phyloP scores from a whole-genome alignment of 1,140 invertebrate genomes.

The Drosophila funebris region DNA sequence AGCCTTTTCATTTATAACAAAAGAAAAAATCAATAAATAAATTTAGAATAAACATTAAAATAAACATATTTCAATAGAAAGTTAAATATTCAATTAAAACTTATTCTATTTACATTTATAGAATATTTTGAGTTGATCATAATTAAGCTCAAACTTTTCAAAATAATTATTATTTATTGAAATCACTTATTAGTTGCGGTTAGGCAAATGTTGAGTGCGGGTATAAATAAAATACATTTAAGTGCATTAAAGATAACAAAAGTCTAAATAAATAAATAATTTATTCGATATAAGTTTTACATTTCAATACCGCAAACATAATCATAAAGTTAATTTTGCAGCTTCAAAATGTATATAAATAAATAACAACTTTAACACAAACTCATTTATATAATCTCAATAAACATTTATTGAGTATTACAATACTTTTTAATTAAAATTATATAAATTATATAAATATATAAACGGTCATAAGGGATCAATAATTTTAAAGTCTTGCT shows the following conservation, averaged over 20 bases:
- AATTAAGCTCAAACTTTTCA: no score
- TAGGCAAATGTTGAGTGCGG: slow-evolving; percentile 9
- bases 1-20: no score
- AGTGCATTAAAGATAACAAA: slow-evolving; percentile 12
- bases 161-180: slow-evolving; percentile 2
- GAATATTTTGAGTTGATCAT: no score
- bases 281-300: not conserved
- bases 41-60: no score
- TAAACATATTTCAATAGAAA: no score
- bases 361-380: not conserved
- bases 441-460: no score
- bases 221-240: not conserved
- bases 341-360: not conserved
- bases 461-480: slow-evolving; percentile 1
- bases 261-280: not conserved
- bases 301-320: not conserved
- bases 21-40: no score
- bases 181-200: slow-evolving; percentile 20
- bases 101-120: no score
- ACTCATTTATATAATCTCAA: no score
- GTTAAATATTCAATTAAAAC: no score
- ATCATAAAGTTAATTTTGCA: not conserved
- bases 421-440: not conserved
- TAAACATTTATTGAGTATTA: not conserved
- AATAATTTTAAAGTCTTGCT: not conserved